Conservation (phyloP, 2,113 vertebrate genomes). For the Cygnus buccinator region DNA sequence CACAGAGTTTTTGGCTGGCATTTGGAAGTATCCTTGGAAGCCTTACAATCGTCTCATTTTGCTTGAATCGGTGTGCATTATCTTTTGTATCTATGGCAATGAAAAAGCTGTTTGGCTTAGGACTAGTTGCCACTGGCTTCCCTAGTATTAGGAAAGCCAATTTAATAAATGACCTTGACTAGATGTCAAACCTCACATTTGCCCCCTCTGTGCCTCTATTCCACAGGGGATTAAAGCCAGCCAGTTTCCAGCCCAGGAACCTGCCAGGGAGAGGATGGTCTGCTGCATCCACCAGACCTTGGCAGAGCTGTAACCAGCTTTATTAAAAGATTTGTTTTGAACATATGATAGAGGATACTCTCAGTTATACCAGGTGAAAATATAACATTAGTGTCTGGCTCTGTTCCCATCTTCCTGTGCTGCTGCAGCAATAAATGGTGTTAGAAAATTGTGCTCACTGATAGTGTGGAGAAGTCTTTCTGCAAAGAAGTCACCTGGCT, state of each 20-base stretch:
- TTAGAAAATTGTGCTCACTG: rapidly evolving
- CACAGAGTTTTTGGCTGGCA: background rate
- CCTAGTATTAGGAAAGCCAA: background rate
- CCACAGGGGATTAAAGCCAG: background rate
- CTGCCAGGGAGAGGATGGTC: background rate
- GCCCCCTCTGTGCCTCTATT: background rate
- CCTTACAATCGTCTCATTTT: background rate
- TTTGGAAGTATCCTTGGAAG: constrained; percentile 1
- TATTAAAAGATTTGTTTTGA: background rate
- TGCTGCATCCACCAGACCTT: background rate
- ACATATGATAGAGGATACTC: background rate
- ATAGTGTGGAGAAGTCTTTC: background rate
- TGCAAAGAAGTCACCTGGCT: background rate
- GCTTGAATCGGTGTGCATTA: background rate
- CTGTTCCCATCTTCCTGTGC: background rate
- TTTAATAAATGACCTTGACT: background rate
- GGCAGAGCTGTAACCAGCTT: background rate
- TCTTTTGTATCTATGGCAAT: constrained; percentile 5
- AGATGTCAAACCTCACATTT: background rate
- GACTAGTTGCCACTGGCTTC: background rate
- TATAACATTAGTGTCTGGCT: background rate
- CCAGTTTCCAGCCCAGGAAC: background rate
- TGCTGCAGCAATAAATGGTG: background rate
- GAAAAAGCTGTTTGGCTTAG: background rate
- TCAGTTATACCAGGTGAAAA: background rate